These are phyloP conservation scores for Leucopsar rothschildi DNA, from an alignment of 2,113 vertebrate species.

Conservation along the genomic window DNA sequence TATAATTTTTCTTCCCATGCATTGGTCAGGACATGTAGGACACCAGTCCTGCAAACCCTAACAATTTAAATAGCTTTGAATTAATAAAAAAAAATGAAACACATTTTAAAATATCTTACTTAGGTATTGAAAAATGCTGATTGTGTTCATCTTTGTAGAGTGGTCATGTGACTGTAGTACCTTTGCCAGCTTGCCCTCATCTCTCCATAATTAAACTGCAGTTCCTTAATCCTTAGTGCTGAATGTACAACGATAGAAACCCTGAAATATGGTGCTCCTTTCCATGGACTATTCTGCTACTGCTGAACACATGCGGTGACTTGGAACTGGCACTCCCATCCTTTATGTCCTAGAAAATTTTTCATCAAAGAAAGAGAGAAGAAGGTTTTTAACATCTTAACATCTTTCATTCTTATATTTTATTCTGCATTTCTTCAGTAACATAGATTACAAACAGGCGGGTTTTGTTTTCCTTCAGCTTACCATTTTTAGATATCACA, in stretches of 20 bases:
- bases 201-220: background rate
- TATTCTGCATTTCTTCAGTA: background rate
- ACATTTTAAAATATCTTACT: background rate
- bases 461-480: background rate
- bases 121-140: background rate
- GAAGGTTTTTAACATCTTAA: background rate
- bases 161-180: background rate
- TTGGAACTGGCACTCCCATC: background rate
- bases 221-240: background rate
- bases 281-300: background rate
- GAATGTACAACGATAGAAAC: background rate
- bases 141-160: background rate
- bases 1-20: slow-evolving; percentile 10
- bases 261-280: background rate
- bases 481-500: background rate
- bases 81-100: background rate
- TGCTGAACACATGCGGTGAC: background rate
- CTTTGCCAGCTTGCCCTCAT: background rate
- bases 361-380: background rate
- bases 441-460: background rate
- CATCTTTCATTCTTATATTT: background rate
- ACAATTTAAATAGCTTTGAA: background rate
- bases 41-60: background rate
- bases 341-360: background rate
- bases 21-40: background rate